Percentiles rank a stretch among this genome's conserved stretches.
Conservation (phyloP, 2,888 invertebrate genomes). For the Scaptomyza parva region DNA sequence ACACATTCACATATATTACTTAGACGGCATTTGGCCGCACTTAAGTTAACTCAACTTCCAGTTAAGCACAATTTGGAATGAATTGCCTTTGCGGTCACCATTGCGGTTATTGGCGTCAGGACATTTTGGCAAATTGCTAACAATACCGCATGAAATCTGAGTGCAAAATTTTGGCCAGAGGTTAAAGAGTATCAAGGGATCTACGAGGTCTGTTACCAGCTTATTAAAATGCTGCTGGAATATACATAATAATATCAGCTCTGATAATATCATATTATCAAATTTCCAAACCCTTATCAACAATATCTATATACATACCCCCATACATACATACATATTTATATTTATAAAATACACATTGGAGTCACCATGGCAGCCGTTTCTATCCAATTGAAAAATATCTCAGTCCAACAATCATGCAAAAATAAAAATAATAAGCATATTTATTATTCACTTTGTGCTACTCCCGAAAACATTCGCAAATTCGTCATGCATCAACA, state of each 20-base stretch:
- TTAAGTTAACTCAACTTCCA: conserved; percentile 57
- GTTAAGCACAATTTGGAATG: conserved; percentile 43
- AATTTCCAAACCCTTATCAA: neutral
- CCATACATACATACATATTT: neutral
- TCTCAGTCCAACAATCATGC: conserved; percentile 5
- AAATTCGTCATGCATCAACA: conserved; percentile 62
- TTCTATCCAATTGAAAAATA: conserved; percentile 4
- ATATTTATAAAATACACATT: neutral
- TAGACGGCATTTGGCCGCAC: conserved; percentile 48
- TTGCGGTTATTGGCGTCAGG: conserved; percentile 4
- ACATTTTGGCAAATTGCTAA: conserved; percentile 34
- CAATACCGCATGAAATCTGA: neutral
- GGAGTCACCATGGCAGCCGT: neutral
- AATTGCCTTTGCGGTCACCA: conserved; percentile 9
- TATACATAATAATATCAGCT: conserved; percentile 7
- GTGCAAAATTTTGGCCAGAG: conserved; percentile 9
- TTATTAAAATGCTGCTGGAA: neutral
- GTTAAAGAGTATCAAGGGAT: conserved; percentile 26
- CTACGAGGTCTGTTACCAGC: neutral
- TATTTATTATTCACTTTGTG: conserved; percentile 12
- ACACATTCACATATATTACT: conserved; percentile 24
- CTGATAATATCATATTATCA: neutral
- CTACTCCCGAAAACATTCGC: conserved; percentile 17
- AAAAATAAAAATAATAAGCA: conserved; percentile 7
- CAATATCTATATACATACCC: neutral